A percentile compares a stretch with the other conserved stretches of the same genome.
These are phyloP conservation scores for Tetrax tetrax DNA, from an alignment of 2,113 vertebrate species.

Conservation along the genomic window DNA sequence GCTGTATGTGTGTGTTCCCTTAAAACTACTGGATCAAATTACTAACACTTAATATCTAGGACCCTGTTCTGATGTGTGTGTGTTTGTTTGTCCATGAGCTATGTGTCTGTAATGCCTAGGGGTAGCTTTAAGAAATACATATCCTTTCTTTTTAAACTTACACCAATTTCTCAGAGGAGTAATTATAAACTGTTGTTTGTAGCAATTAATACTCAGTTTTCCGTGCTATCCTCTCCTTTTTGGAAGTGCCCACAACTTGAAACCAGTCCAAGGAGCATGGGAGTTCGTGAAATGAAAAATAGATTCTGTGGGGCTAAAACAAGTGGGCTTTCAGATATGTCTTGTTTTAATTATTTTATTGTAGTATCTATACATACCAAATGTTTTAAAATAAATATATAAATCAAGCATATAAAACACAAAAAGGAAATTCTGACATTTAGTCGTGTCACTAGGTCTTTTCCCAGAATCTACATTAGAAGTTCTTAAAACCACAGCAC, in stretches of 20 bases:
- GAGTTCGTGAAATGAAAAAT: conserved; percentile 55
- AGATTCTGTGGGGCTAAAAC: background rate
- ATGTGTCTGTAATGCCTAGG: background rate
- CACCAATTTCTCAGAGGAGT: background rate
- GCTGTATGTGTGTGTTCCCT: conserved; percentile 49
- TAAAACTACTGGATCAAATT: conserved; percentile 9
- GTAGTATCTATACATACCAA: conserved; percentile 25
- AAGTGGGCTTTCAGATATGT: conserved; percentile 26
- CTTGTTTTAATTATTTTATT: conserved; percentile 61
- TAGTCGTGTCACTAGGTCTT: background rate
- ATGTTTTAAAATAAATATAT: conserved; percentile 49
- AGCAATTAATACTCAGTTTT: conserved; percentile 30
- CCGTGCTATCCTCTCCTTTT: background rate
- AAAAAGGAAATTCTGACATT: background rate
- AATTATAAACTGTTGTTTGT: conserved; percentile 21
- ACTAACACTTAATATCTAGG: conserved; percentile 20
- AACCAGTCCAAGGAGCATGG: conserved; percentile 25
- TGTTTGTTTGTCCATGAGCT: conserved; percentile 4
- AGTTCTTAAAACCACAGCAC: background rate
- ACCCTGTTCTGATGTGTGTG: background rate
- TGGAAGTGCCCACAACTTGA: conserved; percentile 39
- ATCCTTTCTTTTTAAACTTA: conserved; percentile 21
- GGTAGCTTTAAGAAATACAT: background rate
- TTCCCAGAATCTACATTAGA: background rate
- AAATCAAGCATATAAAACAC: conserved; percentile 16